Conservation (phyloP, 2,888 invertebrate genomes). For the Pachliopta kotzebuea region DNA sequence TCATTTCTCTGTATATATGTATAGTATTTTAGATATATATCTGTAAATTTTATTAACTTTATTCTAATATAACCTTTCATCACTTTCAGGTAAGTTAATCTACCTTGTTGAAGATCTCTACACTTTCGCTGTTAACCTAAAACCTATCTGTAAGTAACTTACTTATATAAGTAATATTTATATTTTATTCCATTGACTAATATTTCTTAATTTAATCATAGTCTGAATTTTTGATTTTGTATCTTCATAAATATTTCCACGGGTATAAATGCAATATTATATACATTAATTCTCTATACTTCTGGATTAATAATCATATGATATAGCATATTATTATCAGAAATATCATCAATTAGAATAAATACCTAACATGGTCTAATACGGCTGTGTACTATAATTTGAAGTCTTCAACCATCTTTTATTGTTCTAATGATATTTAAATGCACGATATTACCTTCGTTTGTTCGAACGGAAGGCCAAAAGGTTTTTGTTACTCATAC, state of each 20-base stretch:
- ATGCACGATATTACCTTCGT: constrained; percentile 4
- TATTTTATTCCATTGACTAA: constrained; percentile 24
- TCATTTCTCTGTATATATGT: too few species aligned
- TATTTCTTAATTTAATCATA: constrained; percentile 1
- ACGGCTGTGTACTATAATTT: constrained; percentile 46
- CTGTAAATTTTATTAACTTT: too few species aligned
- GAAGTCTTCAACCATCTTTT: constrained; percentile 7
- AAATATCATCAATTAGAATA: constrained; percentile 62
- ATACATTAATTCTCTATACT: too few species aligned
- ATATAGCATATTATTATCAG: neutral
- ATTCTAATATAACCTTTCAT: neutral
- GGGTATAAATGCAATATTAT: too few species aligned
- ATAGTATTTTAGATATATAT: too few species aligned
- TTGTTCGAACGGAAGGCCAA: neutral
- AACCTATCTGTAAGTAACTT: too few species aligned
- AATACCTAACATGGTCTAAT: constrained; percentile 34
- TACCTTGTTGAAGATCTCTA: neutral
- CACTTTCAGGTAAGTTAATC: constrained; percentile 20
- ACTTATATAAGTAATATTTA: constrained; percentile 26
- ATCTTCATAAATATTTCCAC: too few species aligned
- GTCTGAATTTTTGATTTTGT: too few species aligned
- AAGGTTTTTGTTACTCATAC: neutral
- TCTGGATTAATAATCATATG: too few species aligned
- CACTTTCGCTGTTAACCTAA: neutral
- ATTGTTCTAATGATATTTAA: constrained; percentile 16